phyloP scores from a whole-genome alignment of 1,140 invertebrate species.

The Drosophila equinoxialis region DNA sequence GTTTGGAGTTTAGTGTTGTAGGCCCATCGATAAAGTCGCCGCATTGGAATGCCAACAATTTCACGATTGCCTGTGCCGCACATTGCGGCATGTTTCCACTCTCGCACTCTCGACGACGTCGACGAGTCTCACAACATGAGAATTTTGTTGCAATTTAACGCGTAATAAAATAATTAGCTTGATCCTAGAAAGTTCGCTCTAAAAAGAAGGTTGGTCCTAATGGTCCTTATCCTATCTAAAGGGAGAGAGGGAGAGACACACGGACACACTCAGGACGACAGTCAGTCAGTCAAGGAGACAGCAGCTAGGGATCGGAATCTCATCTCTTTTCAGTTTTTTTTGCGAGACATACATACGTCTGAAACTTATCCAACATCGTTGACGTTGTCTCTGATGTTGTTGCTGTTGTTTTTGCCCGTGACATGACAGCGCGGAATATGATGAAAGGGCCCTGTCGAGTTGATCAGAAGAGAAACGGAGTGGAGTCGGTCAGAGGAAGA shows the following conservation, averaged over 20 bases:
- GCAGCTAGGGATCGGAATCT: conserved; percentile 48
- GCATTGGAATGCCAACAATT: conserved; percentile 74
- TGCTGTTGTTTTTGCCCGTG: conserved; percentile 62
- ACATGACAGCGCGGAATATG: conserved; percentile 79
- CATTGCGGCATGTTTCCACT: conserved; percentile 64
- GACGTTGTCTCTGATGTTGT: conserved; percentile 65
- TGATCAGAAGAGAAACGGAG: background rate
- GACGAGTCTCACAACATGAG: conserved; percentile 42
- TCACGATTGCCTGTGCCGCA: conserved; percentile 78
- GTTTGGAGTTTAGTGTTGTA: conserved; percentile 18
- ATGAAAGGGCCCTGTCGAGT: conserved; percentile 65
- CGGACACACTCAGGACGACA: conserved; percentile 41
- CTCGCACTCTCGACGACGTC: conserved; percentile 36
- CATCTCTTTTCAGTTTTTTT: conserved; percentile 17
- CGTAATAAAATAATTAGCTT: conserved; percentile 80
- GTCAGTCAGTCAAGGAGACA: conserved; percentile 46
- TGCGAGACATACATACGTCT: conserved; percentile 66
- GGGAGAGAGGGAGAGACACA: conserved; percentile 7
- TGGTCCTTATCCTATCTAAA: conserved; percentile 33
- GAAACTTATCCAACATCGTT: conserved; percentile 76
- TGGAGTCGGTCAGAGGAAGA: conserved; percentile 29
- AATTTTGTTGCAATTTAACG: conserved; percentile 80
- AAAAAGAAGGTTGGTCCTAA: background rate
- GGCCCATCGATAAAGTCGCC: conserved; percentile 68
- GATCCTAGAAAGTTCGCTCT: conserved; percentile 16